Base-by-base conservation (phyloP, 2,113 vertebrate species). In the Todiramphus saurophagus region DNA sequence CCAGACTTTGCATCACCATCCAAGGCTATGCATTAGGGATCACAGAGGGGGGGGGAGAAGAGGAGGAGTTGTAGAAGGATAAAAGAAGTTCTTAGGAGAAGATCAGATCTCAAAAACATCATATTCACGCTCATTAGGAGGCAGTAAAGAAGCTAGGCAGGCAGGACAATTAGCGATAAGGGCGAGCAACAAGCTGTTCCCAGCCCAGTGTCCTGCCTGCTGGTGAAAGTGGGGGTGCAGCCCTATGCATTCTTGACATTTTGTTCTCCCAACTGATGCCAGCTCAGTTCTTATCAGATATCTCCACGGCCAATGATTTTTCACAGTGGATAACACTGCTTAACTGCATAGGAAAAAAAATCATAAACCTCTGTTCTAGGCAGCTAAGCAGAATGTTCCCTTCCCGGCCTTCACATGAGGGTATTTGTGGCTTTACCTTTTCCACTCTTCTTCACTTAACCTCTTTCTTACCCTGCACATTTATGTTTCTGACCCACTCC, bases 261-360 rank as follows among this genome's bases (percentile, higher is more conserved):
- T 93, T 97, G 94, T 96, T 96, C 96, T 96, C 85, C 83, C 83
- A 79, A 0, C 83, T 43, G 94, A 91, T 94, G 96, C 92, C 94
- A 96, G 83, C 69, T 91, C 83, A 66, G 58, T 39, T 88, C 86
- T 96, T 97, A 97, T 96, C 96, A 94, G 95, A 95, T 91, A 94
- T 91, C 77, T 96, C 89, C 81, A 93, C 3, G n/a, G 96, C 89
- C 89, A 91, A 24, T 96, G 83, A 89, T 82, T 96, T 97, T 93
- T 93, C 74, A 92, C 73, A 63, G 86, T 53, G 86, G 64, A 87
- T 93, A 94, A 87, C 28, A 83, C 58, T 0, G 27, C 58, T 72
- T 78, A 80, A 30, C 79, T 53, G 56, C 91, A 90, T 19, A 95
- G 69, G 70, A 62, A 92, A 87, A 59, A 89, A 76, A 77, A n/a